Base-by-base conservation (phyloP, 1,140 invertebrate species). In the Sitophilus oryzae region DNA sequence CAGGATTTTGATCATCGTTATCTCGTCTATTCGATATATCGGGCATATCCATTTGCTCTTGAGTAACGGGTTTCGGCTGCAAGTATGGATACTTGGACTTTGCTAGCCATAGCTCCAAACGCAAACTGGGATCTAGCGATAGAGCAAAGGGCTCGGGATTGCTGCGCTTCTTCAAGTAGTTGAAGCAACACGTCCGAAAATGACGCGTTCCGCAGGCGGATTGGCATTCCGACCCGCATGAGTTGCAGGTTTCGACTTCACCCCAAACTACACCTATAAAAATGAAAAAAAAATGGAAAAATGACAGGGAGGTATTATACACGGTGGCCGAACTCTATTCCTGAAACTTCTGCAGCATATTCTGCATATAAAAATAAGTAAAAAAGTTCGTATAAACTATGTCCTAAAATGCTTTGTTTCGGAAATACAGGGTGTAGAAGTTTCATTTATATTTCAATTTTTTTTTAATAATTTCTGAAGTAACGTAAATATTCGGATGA, bases 121-220 rank as follows among this genome's bases (percentile, higher is more conserved):
- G 54, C 20, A 69, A 37, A 57, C 65, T 67, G 6, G 69, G 67
- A 55, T 71, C 68, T 44, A 68, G 30, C 1, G 60, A 53, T 5
- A 56, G 18, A 3, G 61, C 54, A 10, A 64, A 20, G 9, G 56
- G 36, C 18, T 51, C 57, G 1, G 58, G 36, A 14, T 41, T 53
- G 45, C 52, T 68, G 43, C 70, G 51, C 62, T 79, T 79, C 48
- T 73, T 73, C 60, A 79, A 64, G 63, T 81, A 82, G 66, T 82
- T 82, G 68, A 79, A 81, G 62, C 80, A 82, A 52, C 80, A 82
- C 8, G 77, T 76, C 14, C 77, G 68, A 59, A 81, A 82, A 52
- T 77, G 74, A 22, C 76, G 68, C 1, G 78, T 80, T 4, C 79
- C 79, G 48, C 80, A 82, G 2, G 77, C 74, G 6, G 71, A 63